These are phyloP conservation scores for Lemur catta DNA, from an alignment of 2,797 vertebrate genomes.

Conservation along the genomic window DNA sequence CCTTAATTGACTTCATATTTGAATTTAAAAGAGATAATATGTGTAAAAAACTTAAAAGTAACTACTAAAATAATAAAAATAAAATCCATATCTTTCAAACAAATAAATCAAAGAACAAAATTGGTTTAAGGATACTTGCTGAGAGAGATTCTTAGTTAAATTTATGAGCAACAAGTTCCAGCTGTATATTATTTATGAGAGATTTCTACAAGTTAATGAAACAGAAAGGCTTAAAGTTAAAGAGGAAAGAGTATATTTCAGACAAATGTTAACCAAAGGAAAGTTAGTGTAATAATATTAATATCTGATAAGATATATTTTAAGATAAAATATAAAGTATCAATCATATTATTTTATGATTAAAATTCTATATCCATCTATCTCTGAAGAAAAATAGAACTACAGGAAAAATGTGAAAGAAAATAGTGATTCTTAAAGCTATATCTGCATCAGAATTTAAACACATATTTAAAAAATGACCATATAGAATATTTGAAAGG, in stretches of 20 bases:
- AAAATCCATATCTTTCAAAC: not conserved
- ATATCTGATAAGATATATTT: not conserved
- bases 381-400: not conserved
- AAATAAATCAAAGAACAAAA: not conserved
- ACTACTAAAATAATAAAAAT: not conserved
- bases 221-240: not conserved
- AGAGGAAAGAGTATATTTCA: not conserved
- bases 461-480: not conserved
- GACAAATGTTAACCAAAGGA: not conserved
- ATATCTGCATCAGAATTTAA: not conserved
- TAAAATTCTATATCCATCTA: not conserved
- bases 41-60: not conserved
- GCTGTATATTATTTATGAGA: not conserved
- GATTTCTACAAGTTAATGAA: not conserved
- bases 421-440: not conserved
- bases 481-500: not conserved
- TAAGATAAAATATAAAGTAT: not conserved
- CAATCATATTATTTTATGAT: not conserved
- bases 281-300: not conserved
- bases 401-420: not conserved
- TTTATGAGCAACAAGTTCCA: not conserved
- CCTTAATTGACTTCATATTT: not conserved
- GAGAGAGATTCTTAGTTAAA: not conserved
- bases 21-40: not conserved
- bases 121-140: not conserved